Conservation (phyloP, 2,888 invertebrate genomes). For the Venusia cambrica region DNA sequence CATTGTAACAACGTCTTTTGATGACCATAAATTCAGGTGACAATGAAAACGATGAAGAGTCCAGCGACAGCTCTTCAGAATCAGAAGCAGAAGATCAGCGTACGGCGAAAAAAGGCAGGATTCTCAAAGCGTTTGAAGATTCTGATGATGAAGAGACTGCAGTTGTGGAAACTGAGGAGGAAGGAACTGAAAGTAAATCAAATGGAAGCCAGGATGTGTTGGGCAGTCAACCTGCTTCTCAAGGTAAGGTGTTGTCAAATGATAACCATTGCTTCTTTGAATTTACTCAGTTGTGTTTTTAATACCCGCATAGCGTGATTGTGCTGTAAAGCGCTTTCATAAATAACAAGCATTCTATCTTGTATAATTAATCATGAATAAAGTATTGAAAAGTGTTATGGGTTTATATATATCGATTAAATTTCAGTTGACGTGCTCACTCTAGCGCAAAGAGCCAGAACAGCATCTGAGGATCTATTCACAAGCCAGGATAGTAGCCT, state of each 20-base stretch:
- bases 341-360: no score
- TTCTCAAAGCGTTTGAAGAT: constrained; percentile 73
- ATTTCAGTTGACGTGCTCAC: constrained; percentile 62
- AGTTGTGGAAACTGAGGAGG: constrained; percentile 7
- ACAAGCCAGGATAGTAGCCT: constrained; percentile 49
- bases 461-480: constrained; percentile 56
- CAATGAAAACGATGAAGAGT: constrained; percentile 45
- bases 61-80: constrained; percentile 51
- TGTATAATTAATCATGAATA: no score
- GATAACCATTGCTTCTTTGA: constrained; percentile 1
- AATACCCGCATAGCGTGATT: no score
- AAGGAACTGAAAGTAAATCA: constrained; percentile 9
- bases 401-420: no score
- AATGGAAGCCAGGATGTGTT: constrained; percentile 9
- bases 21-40: constrained; percentile 34
- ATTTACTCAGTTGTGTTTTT: no score
- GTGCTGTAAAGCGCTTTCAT: no score
- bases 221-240: constrained; percentile 40
- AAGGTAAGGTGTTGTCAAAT: constrained; percentile 43
- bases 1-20: no score
- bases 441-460: constrained; percentile 54
- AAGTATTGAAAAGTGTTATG: no score
- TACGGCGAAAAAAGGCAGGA: constrained; percentile 57
- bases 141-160: constrained; percentile 62
- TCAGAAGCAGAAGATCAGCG: constrained; percentile 47